These are phyloP conservation scores for Pentamera pediparva DNA, from an alignment of 53 echinoderm and acorn worm species.

Conservation along the genomic window DNA sequence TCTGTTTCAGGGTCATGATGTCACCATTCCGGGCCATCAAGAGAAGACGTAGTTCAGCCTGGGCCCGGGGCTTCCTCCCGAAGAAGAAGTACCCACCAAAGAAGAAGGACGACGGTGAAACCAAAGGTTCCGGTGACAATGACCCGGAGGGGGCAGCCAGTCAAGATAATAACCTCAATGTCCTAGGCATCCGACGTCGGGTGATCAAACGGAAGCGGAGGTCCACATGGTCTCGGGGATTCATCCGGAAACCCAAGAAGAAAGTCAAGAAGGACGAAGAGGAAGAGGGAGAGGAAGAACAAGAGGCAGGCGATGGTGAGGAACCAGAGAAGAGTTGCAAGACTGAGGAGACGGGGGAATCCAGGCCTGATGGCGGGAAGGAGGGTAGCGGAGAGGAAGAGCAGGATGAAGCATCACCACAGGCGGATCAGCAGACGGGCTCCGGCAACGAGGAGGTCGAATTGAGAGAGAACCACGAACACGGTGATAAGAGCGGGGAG, in stretches of 20 bases:
- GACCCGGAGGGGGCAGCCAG: conserved; percentile 22
- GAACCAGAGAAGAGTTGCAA: too few relatives aligned
- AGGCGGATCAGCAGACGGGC: conserved; percentile 5
- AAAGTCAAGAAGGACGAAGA: neutral
- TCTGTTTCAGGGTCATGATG: neutral
- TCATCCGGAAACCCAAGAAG: conserved; percentile 23
- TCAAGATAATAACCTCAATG: too few relatives aligned
- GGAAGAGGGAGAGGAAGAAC: neutral
- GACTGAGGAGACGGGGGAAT: too few relatives aligned
- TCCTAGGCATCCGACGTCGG: neutral
- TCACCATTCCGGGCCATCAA: conserved; percentile 12
- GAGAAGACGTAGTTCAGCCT: conserved; percentile 50
- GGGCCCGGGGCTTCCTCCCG: conserved; percentile 68
- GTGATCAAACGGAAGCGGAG: conserved; percentile 12
- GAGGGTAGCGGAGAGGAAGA: neutral
- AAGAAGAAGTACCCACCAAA: conserved; percentile 33
- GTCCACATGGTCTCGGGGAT: conserved; percentile 74
- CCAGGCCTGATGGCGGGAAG: neutral
- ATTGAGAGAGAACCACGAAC: neutral
- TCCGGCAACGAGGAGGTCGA: neutral
- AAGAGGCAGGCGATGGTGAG: neutral
- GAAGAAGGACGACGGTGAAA: conserved; percentile 5
- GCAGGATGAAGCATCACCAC: conserved; percentile 13
- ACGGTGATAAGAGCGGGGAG: conserved; percentile 37
- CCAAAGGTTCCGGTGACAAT: conserved; percentile 34